Conservation (phyloP, 1,140 invertebrate species). For the Drosophila ercepeae region DNA sequence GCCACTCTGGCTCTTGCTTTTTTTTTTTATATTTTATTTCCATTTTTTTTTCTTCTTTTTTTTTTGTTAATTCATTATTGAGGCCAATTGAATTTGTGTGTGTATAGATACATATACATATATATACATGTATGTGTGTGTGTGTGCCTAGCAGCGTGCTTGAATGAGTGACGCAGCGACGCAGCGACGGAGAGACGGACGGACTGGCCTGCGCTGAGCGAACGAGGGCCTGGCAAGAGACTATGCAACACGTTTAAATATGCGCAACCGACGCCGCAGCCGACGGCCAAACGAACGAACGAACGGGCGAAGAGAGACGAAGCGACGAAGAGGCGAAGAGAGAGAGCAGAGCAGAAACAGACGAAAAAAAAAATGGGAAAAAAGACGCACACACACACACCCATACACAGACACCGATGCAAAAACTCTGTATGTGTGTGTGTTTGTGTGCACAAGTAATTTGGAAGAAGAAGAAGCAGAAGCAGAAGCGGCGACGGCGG, state of each 20-base stretch:
- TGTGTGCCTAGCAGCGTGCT: conserved; percentile 68
- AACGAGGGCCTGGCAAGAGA: conserved; percentile 77
- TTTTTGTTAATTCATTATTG: conserved; percentile 82
- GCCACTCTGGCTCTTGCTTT: conserved; percentile 39
- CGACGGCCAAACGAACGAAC: conserved; percentile 66
- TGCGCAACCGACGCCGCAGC: conserved; percentile 70
- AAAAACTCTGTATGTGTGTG: conserved; percentile 4
- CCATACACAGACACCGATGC: conserved; percentile 24
- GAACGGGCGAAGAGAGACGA: conserved; percentile 47
- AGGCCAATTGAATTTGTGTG: conserved; percentile 80
- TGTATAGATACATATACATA: conserved; percentile 42
- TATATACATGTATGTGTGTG: conserved; percentile 12
- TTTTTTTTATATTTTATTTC: conserved; percentile 30
- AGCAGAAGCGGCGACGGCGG: conserved; percentile 19
- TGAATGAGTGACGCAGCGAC: conserved; percentile 75
- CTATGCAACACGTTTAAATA: conserved; percentile 80
- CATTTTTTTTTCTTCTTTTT: conserved; percentile 51
- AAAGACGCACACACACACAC: conserved; percentile 40
- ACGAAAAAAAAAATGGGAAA: conserved; percentile 48
- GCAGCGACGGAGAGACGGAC: conserved; percentile 59
- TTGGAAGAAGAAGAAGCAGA: conserved; percentile 59
- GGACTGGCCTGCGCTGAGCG: conserved; percentile 53
- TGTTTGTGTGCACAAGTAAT: conserved; percentile 56
- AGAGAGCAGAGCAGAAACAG: conserved; percentile 45
- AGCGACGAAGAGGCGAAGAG: conserved; percentile 6